Evolutionary conservation across 2,797 vertebrate genomes (phyloP), one percentile per base, ranked within the genome.

Genomic region (Girardinus metallicus): DNA sequence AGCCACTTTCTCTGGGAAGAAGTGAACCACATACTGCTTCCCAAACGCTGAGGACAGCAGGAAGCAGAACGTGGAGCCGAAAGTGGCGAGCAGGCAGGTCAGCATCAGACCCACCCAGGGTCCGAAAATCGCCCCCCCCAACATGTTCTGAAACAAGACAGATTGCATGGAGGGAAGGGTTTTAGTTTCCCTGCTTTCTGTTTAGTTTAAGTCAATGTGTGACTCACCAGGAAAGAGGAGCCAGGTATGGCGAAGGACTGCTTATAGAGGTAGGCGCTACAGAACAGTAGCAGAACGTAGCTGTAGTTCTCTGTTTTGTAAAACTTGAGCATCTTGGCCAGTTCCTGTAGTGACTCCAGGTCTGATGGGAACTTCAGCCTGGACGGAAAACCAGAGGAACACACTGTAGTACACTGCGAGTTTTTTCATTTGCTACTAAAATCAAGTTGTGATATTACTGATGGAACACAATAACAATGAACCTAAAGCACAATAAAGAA

Each of bases 191-290:
- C 31, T 41, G 39, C 41, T 68, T 47, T 21, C 31, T 41, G 39
- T 55, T 51, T 41, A 11, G 46, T 62, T 60, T 71, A 34, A 21
- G 15, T 36, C 18, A 0, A 16, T n/a, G 55, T 26, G 49, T 21
- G 85, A 73, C 95, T 94, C 90, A 99, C 98, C 97, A 99, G 95
- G 55, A 99, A 97, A 80, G 97, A 97, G 79, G 98, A 99, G 49
- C 98, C 98, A 0, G 98, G 98, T 62, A 99, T 98, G 90, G 98
- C 98, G 72, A 99, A 99, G 82, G 96, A 97, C 95, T 99, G 98
- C 60, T 99, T 99, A 89, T 99, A 99, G 60, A 99, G 96, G 92
- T 99, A 99, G 12, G 98, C 97, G 15, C 96, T 97, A 83, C 97
- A 98, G 95, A 97, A 99, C 64, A 99, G 96, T 80, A 97, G 91